Evolutionary conservation across 2,888 invertebrate species (phyloP).

Genomic region (Trachelus stipa): DNA sequence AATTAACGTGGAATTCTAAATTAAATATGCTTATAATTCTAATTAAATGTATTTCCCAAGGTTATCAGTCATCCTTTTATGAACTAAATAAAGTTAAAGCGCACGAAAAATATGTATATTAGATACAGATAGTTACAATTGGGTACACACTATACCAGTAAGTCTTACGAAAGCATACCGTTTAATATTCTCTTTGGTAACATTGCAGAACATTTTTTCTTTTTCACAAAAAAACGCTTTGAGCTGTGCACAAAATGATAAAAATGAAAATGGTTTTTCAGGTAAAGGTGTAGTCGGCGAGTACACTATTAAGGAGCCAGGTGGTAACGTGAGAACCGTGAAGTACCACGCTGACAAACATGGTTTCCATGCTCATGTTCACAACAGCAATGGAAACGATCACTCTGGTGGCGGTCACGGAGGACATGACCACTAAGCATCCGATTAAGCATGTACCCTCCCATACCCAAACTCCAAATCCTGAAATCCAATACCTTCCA

Average conservation of each 20-base stretch:
- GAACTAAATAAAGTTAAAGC: background rate
- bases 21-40: background rate
- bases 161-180: background rate
- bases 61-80: background rate
- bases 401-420: slow-evolving; percentile 19
- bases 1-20: background rate
- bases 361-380: slow-evolving; percentile 72
- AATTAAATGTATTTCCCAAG: background rate
- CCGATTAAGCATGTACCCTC: background rate
- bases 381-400: slow-evolving; percentile 56
- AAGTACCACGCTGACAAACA: slow-evolving; percentile 75
- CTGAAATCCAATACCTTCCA: background rate
- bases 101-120: background rate
- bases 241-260: background rate
- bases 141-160: background rate
- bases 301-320: slow-evolving; percentile 75
- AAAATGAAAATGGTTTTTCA: slow-evolving; percentile 54
- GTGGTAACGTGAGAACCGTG: slow-evolving; percentile 74
- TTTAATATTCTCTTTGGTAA: background rate
- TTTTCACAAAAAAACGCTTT: background rate
- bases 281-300: slow-evolving; percentile 81
- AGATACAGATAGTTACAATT: background rate
- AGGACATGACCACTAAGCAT: slow-evolving; percentile 7
- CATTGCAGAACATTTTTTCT: background rate
- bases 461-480: background rate